Conservation (phyloP, 2,888 invertebrate genomes). For the Mythimna lalbum region DNA sequence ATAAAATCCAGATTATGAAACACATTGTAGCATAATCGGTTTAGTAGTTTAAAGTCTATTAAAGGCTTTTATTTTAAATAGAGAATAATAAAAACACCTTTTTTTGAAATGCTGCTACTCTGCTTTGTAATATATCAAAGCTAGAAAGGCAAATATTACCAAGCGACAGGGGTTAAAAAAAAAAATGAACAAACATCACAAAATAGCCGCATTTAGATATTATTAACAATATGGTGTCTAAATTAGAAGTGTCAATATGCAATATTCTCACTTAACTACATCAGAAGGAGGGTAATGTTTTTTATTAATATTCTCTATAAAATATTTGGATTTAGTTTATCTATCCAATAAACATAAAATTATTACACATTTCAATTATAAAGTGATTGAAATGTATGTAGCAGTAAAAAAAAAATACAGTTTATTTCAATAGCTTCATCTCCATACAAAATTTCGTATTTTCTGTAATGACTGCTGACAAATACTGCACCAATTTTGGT, state of each 20-base stretch:
- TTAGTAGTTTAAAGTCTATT: neutral
- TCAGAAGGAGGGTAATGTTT: too few species aligned
- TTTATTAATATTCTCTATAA: neutral
- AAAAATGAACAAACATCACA: too few species aligned
- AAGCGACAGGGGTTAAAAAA: too few species aligned
- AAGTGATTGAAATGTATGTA: neutral
- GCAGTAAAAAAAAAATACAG: neutral
- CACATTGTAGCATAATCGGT: neutral
- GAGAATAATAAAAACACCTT: neutral
- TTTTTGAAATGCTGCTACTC: neutral
- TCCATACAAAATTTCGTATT: neutral
- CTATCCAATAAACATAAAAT: neutral
- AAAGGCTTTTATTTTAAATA: neutral
- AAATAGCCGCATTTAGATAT: too few species aligned
- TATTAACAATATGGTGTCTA: too few species aligned
- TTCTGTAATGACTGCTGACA: neutral
- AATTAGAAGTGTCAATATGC: neutral
- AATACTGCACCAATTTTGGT: neutral
- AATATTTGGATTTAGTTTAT: neutral
- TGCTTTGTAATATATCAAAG: too few species aligned
- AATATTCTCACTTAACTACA: neutral
- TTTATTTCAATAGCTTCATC: neutral
- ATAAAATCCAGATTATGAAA: conserved; percentile 48
- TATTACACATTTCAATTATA: neutral
- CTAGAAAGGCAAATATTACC: too few species aligned